Conservation (phyloP, 2,888 invertebrate genomes). For the Platypus cylindrus region DNA sequence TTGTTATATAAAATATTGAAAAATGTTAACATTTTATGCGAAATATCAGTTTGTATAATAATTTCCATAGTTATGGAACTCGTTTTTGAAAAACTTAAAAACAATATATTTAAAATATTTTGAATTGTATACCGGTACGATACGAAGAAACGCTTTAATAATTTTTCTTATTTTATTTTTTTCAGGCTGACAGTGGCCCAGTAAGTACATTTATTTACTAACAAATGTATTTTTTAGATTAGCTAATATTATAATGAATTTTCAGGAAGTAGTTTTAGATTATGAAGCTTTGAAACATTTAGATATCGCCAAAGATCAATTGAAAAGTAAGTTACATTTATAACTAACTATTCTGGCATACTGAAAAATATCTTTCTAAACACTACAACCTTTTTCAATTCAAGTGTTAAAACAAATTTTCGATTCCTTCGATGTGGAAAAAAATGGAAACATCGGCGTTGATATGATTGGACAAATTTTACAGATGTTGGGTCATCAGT, state of each 20-base stretch:
- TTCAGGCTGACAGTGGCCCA: slow-evolving; percentile 6
- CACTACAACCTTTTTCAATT: slow-evolving; percentile 8
- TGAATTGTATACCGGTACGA: no score
- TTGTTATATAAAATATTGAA: no score
- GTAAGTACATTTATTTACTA: slow-evolving; percentile 6
- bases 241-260: slow-evolving; percentile 1
- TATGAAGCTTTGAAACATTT: slow-evolving; percentile 22
- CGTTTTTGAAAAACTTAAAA: no score
- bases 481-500: slow-evolving; percentile 79
- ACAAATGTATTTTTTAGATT: not conserved
- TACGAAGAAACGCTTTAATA: not conserved
- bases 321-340: slow-evolving; percentile 27
- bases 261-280: slow-evolving; percentile 17
- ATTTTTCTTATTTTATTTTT: slow-evolving; percentile 5
- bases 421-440: slow-evolving; percentile 82
- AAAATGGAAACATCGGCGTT: slow-evolving; percentile 69
- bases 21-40: no score
- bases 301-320: slow-evolving; percentile 29
- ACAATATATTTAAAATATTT: no score
- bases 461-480: slow-evolving; percentile 78
- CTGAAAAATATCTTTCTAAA: slow-evolving; percentile 1
- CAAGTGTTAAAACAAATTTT: slow-evolving; percentile 81
- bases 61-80: no score
- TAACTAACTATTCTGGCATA: not conserved
- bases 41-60: no score